Evolutionary conservation across 2,888 invertebrate species (phyloP), one percentile per base, ranked within the genome.

Genomic region (Prosapia bicincta): DNA sequence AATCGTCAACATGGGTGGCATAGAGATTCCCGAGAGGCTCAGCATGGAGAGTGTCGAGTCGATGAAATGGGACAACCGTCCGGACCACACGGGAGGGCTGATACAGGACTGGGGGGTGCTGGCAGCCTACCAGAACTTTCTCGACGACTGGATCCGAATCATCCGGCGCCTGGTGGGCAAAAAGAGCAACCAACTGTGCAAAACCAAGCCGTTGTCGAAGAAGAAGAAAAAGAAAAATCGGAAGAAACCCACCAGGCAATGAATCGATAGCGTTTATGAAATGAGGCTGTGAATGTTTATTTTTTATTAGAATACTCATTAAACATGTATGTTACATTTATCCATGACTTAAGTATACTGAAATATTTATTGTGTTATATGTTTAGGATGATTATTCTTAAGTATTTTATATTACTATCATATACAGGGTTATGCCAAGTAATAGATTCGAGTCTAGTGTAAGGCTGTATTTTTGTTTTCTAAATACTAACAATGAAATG

Each of bases 71-170:
- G 78, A 76, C 32, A 65, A 76, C 68, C 73, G 76, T 23, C 81
- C 79, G 13, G 88, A 88, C 81, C 84, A 87, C 1, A 88, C 89
- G 0, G 83, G 85, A 76, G 88, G 88, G 82, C 84, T 89, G 69
- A 87, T 89, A 78, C 88, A 89, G 79, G 91, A 91, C 82, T 88
- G 88, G 82, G 89, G 89, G 32, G 88, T 90, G 1, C 86, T 90
- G 75, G 87, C 88, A 79, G 87, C 88, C 10, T 89, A 90, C 82
- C 87, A 87, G 32, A 87, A 86, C 68, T 88, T 90, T 77, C 84
- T 91, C 10, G 87, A 88, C 82, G 89, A 89, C 81, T 90, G 90
- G 81, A 67, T 77, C 66, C 74, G 77, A 32, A 81, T 82, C 69
- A 78, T 80, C 20, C 72, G 79, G 20, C 74, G 79, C 26, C 77